Evolutionary conservation across 2,888 invertebrate genomes (phyloP).

Genomic region (Phengaris arion): DNA sequence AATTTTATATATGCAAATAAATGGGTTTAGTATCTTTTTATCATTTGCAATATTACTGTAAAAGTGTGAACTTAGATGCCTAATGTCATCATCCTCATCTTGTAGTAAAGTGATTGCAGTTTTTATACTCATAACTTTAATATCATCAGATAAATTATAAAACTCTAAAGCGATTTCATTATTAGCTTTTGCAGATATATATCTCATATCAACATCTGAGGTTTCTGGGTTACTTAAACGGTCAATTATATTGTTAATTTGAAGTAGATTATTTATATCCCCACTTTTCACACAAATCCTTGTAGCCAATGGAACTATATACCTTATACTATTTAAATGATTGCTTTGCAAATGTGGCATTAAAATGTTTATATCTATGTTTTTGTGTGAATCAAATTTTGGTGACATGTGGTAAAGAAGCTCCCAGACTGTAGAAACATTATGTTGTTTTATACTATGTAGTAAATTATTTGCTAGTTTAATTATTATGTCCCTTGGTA

Average conservation of each 20-base stretch:
- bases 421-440: slow-evolving; percentile 53
- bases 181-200: slow-evolving; percentile 59
- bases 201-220: slow-evolving; percentile 62
- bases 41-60: slow-evolving; percentile 49
- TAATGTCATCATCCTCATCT: slow-evolving; percentile 77
- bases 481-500: slow-evolving; percentile 43
- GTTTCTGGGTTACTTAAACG: slow-evolving; percentile 54
- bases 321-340: slow-evolving; percentile 54
- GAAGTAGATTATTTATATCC: slow-evolving; percentile 40
- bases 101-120: slow-evolving; percentile 70
- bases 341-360: slow-evolving; percentile 42
- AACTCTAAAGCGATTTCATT: slow-evolving; percentile 59
- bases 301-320: slow-evolving; percentile 57
- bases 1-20: slow-evolving; percentile 56
- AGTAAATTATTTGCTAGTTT: slow-evolving; percentile 49
- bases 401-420: slow-evolving; percentile 57
- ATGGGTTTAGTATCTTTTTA: slow-evolving; percentile 49
- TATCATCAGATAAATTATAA: slow-evolving; percentile 46
- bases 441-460: slow-evolving; percentile 7
- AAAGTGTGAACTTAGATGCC: slow-evolving; percentile 60
- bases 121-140: slow-evolving; percentile 59
- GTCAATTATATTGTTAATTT: slow-evolving; percentile 50
- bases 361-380: slow-evolving; percentile 41
- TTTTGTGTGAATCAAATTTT: slow-evolving; percentile 41
- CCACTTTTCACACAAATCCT: slow-evolving; percentile 43